Conservation (phyloP, 2,113 vertebrate genomes). For the Lepidothrix coronata region DNA sequence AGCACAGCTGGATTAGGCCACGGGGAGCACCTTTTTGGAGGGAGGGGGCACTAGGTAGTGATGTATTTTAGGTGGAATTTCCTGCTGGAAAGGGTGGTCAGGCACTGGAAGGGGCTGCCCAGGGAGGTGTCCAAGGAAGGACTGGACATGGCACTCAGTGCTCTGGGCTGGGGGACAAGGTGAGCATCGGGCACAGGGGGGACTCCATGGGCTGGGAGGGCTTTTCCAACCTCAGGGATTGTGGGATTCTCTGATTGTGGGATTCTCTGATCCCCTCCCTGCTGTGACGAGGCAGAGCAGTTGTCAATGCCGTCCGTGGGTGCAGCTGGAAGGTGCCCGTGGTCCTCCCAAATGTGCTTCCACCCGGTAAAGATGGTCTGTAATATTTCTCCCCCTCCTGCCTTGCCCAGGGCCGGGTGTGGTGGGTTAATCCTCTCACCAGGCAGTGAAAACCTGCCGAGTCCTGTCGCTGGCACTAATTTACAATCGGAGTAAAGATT, state of each 20-base stretch:
- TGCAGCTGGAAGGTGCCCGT: background rate
- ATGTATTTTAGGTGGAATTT: background rate
- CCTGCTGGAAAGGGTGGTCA: background rate
- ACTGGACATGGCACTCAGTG: background rate
- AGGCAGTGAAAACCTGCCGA: background rate
- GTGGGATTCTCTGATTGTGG: accelerated
- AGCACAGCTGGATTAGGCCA: background rate
- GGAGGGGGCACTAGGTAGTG: accelerated
- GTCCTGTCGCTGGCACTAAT: background rate
- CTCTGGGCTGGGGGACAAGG: background rate
- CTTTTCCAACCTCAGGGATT: background rate
- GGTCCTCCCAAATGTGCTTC: accelerated
- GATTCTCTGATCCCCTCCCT: accelerated
- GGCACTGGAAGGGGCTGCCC: background rate
- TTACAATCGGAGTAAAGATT: background rate
- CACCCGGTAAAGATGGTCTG: background rate
- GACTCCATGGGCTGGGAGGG: accelerated
- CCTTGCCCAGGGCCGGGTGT: background rate
- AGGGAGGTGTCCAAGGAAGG: background rate
- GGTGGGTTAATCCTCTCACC: background rate
- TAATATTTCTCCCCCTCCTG: background rate
- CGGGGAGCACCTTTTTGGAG: background rate
- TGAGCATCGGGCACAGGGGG: accelerated
- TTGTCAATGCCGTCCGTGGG: accelerated
- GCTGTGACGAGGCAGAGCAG: accelerated